Evolutionary conservation across 1,140 invertebrate species (phyloP), one percentile per base, ranked within the genome.

Genomic region (Anastrepha obliqua): DNA sequence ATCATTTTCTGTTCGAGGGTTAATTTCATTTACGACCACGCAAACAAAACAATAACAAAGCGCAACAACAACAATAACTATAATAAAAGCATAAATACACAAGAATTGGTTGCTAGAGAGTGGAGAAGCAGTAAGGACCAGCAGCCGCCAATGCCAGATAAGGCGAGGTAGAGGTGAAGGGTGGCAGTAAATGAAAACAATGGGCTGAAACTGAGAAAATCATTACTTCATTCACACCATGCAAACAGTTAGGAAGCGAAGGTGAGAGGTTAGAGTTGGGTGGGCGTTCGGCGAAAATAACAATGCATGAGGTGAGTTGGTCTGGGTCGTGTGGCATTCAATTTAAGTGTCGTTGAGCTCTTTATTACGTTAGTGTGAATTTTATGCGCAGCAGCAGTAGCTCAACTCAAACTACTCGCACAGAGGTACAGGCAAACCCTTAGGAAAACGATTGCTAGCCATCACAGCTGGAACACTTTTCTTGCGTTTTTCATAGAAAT

Each of bases 291-390:
- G 7, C 15, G 60, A 60, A 59, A 39, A 39, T 42, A 44, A 59
- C 85, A 86, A 62, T 86, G 29, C 85, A 42, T 85, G 47, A 29
- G 29, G 47, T 62, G 70, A 51, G 70, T 78, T 78, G 44, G 44
- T 44, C 67, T 70, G 60, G 62, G 86, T 60, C 86, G 87, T 55
- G 81, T 65, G 78, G 87, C 87, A 59, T 88, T 88, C 87, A 88
- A 92, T 92, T 92, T 91, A 90, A 92, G 90, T 91, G 91, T 92
- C 91, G 90, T 91, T 92, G 91, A 92, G 91, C 91, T 92, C 91
- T 92, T 92, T 92, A 92, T 92, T 92, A 92, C 90, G 91, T 87
- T 87, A 87, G 86, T 87, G 86, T 87, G 86, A 86, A 86, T 86
- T 86, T 86, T 86, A 86, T 86, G 59, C 59, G 85, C 5, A 55